Base-by-base conservation (phyloP, 1,140 invertebrate genomes). In the Lutraria rhynchaena region DNA sequence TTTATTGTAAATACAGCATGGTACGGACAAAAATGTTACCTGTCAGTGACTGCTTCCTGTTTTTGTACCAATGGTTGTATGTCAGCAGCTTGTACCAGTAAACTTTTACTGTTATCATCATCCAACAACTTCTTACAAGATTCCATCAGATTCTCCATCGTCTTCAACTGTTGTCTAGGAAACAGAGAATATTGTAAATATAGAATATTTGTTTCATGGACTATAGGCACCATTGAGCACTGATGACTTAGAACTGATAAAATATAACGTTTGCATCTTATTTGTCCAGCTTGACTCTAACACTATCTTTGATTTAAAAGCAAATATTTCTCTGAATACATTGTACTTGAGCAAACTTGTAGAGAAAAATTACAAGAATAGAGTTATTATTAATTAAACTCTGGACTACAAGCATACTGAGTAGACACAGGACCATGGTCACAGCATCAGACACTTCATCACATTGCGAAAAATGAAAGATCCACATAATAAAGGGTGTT, bases 51-150 rank as follows among this genome's bases (percentile, higher is more conserved):
- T 29, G 85, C 73, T 44, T 85, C 73, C 17, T 87, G 82, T 76
- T 86, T 74, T 27, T 86, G 44, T 15, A 83, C 53, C 0, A 90
- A 57, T 3, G 86, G 85, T 7, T 61, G 65, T n/a, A 89, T 57
- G 53, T 87, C 85, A 19, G 58, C 46, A 1, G 88, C 87, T 69
- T 81, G 80, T 49, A 84, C 84, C 37, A 90, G 76, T 22, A 89
- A 49, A 15, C 74, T 84, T 17, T 83, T 83, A 13, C 73, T 69
- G 31, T 81, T 67, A 29, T 87, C 83, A 37, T 88, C 83, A 53
- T 85, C 86, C 24, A 87, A 44, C n/a, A 89, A 41, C 51, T 85
- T 85, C 71, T 86, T 83, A 58, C 87, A 87, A 0, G 74, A 71
- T 35, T 87, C 85, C 37, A 81, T 35, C 46, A 90, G 27, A 27